These are phyloP conservation scores for Ascaphus truei DNA, from an alignment of 2,113 vertebrate genomes.

Conservation along the genomic window DNA sequence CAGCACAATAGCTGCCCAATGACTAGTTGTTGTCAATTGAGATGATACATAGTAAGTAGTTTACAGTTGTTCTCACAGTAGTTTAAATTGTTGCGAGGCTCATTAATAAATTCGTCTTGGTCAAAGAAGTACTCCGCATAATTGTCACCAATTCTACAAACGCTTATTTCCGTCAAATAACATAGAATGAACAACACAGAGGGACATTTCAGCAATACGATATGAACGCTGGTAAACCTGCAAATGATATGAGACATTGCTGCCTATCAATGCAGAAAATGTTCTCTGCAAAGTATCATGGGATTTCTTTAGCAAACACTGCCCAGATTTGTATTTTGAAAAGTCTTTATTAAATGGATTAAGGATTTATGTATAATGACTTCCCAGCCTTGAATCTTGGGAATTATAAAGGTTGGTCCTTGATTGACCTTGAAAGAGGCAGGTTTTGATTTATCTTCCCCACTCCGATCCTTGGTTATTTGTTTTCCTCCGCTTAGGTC, in stretches of 20 bases:
- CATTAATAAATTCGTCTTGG: too few relatives aligned
- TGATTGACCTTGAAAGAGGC: conserved; percentile 25
- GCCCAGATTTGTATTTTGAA: conserved; percentile 13
- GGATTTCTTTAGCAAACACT: conserved; percentile 27
- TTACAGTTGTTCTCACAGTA: too few relatives aligned
- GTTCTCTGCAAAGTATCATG: conserved; percentile 6
- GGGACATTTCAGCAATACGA: too few relatives aligned
- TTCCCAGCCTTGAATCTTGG: conserved; percentile 17
- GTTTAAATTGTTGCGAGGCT: too few relatives aligned
- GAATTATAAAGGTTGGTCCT: conserved; percentile 30
- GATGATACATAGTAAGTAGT: too few relatives aligned
- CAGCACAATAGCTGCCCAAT: too few relatives aligned
- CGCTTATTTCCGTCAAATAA: too few relatives aligned
- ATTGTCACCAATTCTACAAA: too few relatives aligned
- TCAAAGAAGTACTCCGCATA: too few relatives aligned
- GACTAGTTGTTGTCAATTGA: too few relatives aligned
- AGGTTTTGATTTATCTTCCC: background rate
- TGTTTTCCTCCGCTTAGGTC: background rate
- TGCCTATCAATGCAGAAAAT: background rate
- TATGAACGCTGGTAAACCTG: background rate
- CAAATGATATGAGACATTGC: background rate
- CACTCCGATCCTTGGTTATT: background rate
- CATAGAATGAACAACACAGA: too few relatives aligned
- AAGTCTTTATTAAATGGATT: conserved; percentile 29
- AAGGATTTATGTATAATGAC: conserved; percentile 32